These are phyloP conservation scores for Indri indri DNA, from an alignment of 2,113 vertebrate genomes.

Conservation along the genomic window DNA sequence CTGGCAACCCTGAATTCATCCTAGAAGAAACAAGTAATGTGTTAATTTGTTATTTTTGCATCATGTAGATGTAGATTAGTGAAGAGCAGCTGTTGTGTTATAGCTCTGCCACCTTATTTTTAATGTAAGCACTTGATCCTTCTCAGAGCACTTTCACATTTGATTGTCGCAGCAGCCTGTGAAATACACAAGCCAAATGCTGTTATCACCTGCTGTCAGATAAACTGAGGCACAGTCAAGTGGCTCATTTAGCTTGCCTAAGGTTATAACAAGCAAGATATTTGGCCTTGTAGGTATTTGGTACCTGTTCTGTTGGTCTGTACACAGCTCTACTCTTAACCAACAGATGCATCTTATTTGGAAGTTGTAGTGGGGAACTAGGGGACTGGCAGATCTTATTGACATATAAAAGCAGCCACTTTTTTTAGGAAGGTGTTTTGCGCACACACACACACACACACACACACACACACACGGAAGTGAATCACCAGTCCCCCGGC, in stretches of 20 bases:
- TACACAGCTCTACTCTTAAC: not conserved
- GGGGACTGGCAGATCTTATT: not conserved
- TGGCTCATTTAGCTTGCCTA: not conserved
- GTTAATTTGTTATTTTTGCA: not conserved
- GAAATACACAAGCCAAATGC: not conserved
- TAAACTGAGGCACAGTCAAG: not conserved
- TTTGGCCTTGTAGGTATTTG: not conserved
- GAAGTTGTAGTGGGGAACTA: not conserved
- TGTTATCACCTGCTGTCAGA: not conserved
- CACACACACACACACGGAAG: not conserved
- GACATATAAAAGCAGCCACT: not conserved
- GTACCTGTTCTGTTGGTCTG: not conserved
- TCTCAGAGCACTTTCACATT: not conserved
- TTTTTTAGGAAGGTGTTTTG: slow-evolving; percentile 7
- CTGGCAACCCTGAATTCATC: not conserved
- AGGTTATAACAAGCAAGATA: not conserved
- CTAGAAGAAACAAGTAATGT: not conserved
- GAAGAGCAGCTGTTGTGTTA: not conserved
- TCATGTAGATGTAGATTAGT: not conserved
- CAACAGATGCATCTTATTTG: not conserved
- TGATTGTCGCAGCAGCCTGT: not conserved
- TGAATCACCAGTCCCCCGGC: not conserved
- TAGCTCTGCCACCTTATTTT: not conserved
- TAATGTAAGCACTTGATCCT: not conserved
- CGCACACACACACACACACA: not conserved